These are phyloP conservation scores for Coturnix japonica DNA, from an alignment of 2,113 vertebrate species.

Conservation along the genomic window DNA sequence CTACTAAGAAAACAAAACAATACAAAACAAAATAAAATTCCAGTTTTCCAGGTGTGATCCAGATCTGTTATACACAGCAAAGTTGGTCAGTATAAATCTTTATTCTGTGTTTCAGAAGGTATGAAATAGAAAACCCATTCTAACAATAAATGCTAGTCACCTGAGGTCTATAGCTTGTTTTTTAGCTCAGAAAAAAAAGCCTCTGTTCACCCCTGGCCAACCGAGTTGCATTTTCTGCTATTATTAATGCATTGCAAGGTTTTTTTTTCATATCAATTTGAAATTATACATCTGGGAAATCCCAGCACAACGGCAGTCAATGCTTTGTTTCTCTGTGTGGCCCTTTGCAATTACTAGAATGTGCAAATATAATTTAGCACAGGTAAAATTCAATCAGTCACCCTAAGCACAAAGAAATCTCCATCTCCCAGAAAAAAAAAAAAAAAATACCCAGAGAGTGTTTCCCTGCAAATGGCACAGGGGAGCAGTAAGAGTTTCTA, in stretches of 20 bases:
- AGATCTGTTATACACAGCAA: slow-evolving; percentile 21
- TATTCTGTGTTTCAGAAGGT: slow-evolving; percentile 76
- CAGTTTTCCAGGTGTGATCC: slow-evolving; percentile 29
- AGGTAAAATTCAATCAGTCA: slow-evolving; percentile 91
- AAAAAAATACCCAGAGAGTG: slow-evolving; percentile 2
- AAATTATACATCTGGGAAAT: slow-evolving; percentile 88
- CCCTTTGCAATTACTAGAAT: slow-evolving; percentile 90
- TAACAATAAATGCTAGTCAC: slow-evolving; percentile 80
- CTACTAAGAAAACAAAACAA: not conserved
- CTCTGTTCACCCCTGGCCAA: slow-evolving; percentile 73
- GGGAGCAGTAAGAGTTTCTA: slow-evolving; percentile 68
- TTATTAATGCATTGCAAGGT: slow-evolving; percentile 84
- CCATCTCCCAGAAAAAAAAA: slow-evolving; percentile 77
- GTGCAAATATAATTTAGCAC: slow-evolving; percentile 87
- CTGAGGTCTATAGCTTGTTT: slow-evolving; percentile 82
- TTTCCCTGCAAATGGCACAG: slow-evolving; percentile 68
- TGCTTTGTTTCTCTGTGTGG: slow-evolving; percentile 84
- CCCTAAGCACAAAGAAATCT: slow-evolving; percentile 85
- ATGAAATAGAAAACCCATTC: slow-evolving; percentile 76
- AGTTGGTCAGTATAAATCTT: slow-evolving; percentile 74
- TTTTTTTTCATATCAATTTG: slow-evolving; percentile 88
- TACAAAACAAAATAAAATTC: not conserved
- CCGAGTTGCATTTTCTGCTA: slow-evolving; percentile 78
- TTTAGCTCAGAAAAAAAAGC: slow-evolving; percentile 73
- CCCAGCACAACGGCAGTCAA: slow-evolving; percentile 80